Conservation (phyloP, 2,797 vertebrate species). For the Mormyrus proboscirostris region DNA sequence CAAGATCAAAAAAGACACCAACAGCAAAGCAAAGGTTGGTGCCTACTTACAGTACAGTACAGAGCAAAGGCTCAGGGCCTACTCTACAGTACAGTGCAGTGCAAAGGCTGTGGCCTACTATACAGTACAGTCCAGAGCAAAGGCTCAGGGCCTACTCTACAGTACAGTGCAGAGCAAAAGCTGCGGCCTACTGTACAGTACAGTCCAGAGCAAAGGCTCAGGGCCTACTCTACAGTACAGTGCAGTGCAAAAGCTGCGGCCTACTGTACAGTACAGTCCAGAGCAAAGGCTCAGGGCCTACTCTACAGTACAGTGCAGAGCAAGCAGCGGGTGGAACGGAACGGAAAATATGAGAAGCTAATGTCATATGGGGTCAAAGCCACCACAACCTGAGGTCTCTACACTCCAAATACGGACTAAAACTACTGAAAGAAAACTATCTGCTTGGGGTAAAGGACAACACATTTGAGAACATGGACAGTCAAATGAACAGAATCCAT, state of each 20-base stretch:
- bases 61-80: neutral
- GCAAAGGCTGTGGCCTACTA: neutral
- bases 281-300: too few species aligned
- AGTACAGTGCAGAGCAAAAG: too few species aligned
- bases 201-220: too few species aligned
- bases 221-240: too few species aligned
- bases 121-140: neutral
- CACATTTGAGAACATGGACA: neutral
- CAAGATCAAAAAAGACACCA: neutral
- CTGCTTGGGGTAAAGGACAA: neutral
- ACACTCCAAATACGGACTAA: neutral
- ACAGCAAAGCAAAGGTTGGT: neutral
- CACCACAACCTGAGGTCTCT: neutral
- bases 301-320: neutral
- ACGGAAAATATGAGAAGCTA: neutral
- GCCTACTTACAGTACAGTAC: neutral
- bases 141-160: too few species aligned
- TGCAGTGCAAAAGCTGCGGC: too few species aligned
- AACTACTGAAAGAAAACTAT: neutral
- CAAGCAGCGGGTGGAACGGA: neutral
- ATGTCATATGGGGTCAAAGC: neutral
- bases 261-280: too few species aligned
- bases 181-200: too few species aligned
- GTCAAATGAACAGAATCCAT: neutral
- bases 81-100: neutral